phyloP scores from a whole-genome alignment of 1,140 invertebrate species.

The Drosophila funebris region DNA sequence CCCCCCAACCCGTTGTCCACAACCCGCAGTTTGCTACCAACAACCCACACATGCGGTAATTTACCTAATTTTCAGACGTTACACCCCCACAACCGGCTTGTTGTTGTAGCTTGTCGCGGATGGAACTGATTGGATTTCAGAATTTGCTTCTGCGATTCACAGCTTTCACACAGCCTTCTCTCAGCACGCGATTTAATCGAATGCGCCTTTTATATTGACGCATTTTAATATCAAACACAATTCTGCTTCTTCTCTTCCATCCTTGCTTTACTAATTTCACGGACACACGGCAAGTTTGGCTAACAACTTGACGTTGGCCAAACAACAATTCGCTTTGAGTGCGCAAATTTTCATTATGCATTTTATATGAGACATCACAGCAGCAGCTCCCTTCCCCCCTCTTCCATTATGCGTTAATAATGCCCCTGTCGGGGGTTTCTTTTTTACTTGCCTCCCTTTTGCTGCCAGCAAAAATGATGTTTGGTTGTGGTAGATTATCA shows the following conservation, averaged over 20 bases:
- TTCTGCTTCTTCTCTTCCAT: not conserved
- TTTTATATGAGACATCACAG: slow-evolving; percentile 26
- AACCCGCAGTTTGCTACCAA: slow-evolving; percentile 17
- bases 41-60: slow-evolving; percentile 69
- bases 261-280: slow-evolving; percentile 38
- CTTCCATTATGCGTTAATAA: too few relatives aligned
- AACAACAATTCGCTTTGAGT: slow-evolving; percentile 25
- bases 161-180: slow-evolving; percentile 6
- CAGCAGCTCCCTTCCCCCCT: too few relatives aligned
- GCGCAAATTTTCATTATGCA: slow-evolving; percentile 52
- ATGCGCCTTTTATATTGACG: slow-evolving; percentile 63
- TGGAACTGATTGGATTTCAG: slow-evolving; percentile 61
- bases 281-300: slow-evolving; percentile 22
- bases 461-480: not conserved
- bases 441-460: not conserved
- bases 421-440: slow-evolving; percentile 9
- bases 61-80: slow-evolving; percentile 69
- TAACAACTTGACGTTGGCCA: slow-evolving; percentile 23
- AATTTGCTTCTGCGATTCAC: slow-evolving; percentile 7
- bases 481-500: slow-evolving; percentile 9
- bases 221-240: slow-evolving; percentile 63
- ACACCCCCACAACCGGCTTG: slow-evolving; percentile 16
- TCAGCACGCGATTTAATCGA: slow-evolving; percentile 60
- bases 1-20: slow-evolving; percentile 30
- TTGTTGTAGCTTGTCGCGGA: slow-evolving; percentile 14